Percentiles rank a stretch among this genome's conserved stretches.
Evolutionary conservation across 2,888 invertebrate species (phyloP).

Genomic region (Antheraea yamamai): DNA sequence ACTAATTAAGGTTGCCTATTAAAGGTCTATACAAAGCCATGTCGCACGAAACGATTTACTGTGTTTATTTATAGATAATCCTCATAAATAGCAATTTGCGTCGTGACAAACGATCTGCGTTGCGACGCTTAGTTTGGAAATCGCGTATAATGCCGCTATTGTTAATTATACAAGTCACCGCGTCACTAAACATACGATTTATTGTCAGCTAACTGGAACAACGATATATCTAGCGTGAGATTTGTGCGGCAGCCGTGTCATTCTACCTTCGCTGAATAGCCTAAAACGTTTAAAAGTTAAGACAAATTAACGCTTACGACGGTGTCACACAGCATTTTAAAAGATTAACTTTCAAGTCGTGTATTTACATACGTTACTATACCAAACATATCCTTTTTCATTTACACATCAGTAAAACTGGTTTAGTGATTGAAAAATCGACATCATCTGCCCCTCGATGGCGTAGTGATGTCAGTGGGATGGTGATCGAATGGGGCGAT

Average conservation of each 20-base stretch:
- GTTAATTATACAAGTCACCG: constrained; percentile 79
- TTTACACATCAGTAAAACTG: constrained; percentile 50
- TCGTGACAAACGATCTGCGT: constrained; percentile 75
- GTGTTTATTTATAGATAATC: constrained; percentile 67
- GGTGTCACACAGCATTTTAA: constrained; percentile 41
- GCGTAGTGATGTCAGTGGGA: constrained; percentile 57
- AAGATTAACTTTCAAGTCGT: constrained; percentile 54
- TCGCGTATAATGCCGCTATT: constrained; percentile 77
- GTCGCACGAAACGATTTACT: constrained; percentile 52
- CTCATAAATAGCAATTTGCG: constrained; percentile 78
- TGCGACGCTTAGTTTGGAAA: constrained; percentile 75
- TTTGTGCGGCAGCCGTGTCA: constrained; percentile 54
- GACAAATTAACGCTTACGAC: constrained; percentile 53
- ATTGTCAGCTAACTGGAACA: constrained; percentile 75
- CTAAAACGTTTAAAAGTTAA: constrained; percentile 65
- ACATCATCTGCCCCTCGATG: constrained; percentile 49
- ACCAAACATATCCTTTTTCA: constrained; percentile 48
- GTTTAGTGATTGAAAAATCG: constrained; percentile 63
- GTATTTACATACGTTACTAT: constrained; percentile 36
- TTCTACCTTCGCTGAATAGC: constrained; percentile 50
- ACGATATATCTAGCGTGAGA: constrained; percentile 69
- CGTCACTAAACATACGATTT: constrained; percentile 79
- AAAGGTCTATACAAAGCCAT: constrained; percentile 28
- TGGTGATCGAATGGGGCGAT: constrained; percentile 66
- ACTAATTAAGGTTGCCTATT: constrained; percentile 9